A percentile compares a stretch with the other conserved stretches of the same genome.
Conservation (phyloP, 1,140 invertebrate genomes). For the Phthorimaea operculella region DNA sequence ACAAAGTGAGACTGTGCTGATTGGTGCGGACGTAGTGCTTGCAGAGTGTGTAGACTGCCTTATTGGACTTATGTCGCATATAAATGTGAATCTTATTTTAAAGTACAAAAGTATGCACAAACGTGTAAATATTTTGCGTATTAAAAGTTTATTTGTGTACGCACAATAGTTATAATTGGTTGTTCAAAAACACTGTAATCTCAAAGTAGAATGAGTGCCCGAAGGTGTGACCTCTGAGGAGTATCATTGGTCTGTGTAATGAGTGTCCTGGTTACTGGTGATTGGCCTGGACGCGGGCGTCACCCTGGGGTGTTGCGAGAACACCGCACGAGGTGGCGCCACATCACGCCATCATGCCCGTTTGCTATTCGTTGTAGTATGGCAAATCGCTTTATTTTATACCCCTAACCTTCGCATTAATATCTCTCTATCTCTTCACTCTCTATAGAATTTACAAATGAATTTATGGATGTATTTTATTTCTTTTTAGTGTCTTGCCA, state of each 20-base stretch:
- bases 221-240: too few relatives aligned
- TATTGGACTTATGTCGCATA: slow-evolving; percentile 55
- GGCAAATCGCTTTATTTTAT: slow-evolving; percentile 55
- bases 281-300: slow-evolving; percentile 31
- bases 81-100: slow-evolving; percentile 57
- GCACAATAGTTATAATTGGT: slow-evolving; percentile 30
- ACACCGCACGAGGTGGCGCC: slow-evolving; percentile 43
- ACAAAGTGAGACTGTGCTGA: slow-evolving; percentile 78
- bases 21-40: slow-evolving; percentile 27
- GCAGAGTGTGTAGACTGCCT: slow-evolving; percentile 57
- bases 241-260: too few relatives aligned
- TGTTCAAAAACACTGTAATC: slow-evolving; percentile 54
- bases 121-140: slow-evolving; percentile 60
- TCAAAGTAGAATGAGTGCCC: slow-evolving; percentile 46
- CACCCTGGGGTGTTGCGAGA: slow-evolving; percentile 53
- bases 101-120: slow-evolving; percentile 64
- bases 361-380: slow-evolving; percentile 67
- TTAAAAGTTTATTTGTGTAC: slow-evolving; percentile 24
- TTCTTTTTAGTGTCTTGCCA: slow-evolving; percentile 59
- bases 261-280: slow-evolving; percentile 33
- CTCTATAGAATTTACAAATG: slow-evolving; percentile 54
- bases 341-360: slow-evolving; percentile 29
- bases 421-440: slow-evolving; percentile 58
- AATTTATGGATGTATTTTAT: slow-evolving; percentile 51
- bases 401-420: slow-evolving; percentile 39